Percentiles rank a stretch among this genome's conserved stretches.
Conservation (phyloP, 2,797 vertebrate genomes). For the Kryptolebias ocellatus region DNA sequence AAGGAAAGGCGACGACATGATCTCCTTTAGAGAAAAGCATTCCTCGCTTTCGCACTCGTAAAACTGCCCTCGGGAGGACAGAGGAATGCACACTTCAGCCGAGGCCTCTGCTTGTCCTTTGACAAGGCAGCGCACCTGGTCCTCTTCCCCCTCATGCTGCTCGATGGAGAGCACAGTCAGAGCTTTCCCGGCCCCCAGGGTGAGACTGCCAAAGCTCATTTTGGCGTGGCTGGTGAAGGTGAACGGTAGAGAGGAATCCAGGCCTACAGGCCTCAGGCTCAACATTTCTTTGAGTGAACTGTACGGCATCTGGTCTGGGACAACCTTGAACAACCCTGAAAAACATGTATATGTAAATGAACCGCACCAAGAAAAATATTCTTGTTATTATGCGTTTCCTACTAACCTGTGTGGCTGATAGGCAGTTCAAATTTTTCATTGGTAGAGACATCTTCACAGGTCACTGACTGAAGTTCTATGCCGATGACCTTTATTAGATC, state of each 20-base stretch:
- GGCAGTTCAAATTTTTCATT: conserved; percentile 80
- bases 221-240: conserved; percentile 73
- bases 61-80: conserved; percentile 75
- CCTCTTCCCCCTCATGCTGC: conserved; percentile 1
- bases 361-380: background rate
- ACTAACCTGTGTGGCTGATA: conserved; percentile 71
- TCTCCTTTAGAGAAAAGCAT: conserved; percentile 78
- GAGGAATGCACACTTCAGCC: conserved; percentile 71
- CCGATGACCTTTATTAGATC: conserved; percentile 88
- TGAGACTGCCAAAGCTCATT: conserved; percentile 61
- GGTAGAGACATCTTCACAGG: conserved; percentile 75
- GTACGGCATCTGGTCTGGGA: conserved; percentile 64
- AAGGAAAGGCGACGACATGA: conserved; percentile 68
- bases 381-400: background rate
- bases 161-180: conserved; percentile 75
- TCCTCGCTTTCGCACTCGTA: conserved; percentile 57
- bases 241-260: conserved; percentile 70
- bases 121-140: conserved; percentile 71
- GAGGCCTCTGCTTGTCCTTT: conserved; percentile 43
- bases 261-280: conserved; percentile 54
- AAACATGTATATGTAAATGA: conserved; percentile 20
- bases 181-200: conserved; percentile 55
- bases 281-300: conserved; percentile 79
- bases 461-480: conserved; percentile 77
- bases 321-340: conserved; percentile 83